Evolutionary conservation across 2,113 vertebrate species (phyloP).

Genomic region (Athene cunicularia): DNA sequence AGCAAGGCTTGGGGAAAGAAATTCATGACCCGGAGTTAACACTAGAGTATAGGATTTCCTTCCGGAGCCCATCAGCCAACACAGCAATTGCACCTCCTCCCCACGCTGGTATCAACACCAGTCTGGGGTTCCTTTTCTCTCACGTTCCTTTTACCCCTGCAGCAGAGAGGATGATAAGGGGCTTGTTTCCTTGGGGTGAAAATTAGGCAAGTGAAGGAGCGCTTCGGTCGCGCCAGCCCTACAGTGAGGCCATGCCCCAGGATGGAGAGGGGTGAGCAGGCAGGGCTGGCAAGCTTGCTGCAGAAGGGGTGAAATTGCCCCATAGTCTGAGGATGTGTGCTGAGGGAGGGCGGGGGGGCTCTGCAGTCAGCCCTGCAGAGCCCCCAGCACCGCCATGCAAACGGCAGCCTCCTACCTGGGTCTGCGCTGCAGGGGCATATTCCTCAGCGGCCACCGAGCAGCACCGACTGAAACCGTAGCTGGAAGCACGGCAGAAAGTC

Average conservation of each 20-base stretch:
- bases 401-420: background rate
- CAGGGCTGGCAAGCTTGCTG: background rate
- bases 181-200: background rate
- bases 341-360: background rate
- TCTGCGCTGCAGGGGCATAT: background rate
- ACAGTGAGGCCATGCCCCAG: background rate
- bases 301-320: background rate
- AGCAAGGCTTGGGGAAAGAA: background rate
- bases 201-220: accelerated
- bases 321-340: background rate
- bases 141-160: background rate
- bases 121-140: background rate
- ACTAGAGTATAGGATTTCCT: background rate
- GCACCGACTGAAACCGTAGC: accelerated
- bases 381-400: accelerated
- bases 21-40: background rate
- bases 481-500: background rate
- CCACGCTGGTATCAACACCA: accelerated
- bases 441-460: background rate
- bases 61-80: background rate
- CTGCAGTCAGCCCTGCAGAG: background rate
- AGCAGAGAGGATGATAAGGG: background rate
- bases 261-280: background rate
- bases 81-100: background rate
- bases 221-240: accelerated